Evolutionary conservation across 2,888 invertebrate species (phyloP).

Genomic region (Heteromyza rotundicornis): DNA sequence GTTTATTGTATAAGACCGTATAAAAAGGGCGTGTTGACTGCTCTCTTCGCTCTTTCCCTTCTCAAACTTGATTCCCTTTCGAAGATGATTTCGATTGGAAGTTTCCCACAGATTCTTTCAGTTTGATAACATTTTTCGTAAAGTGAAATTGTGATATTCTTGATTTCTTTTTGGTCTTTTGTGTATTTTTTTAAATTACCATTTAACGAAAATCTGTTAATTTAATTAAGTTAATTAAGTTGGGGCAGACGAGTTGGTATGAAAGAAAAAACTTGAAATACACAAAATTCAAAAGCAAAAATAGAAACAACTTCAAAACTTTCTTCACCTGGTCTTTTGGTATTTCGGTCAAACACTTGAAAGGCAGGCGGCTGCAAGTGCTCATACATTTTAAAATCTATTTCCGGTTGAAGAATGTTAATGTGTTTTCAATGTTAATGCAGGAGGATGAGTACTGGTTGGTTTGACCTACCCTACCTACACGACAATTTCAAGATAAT

Average conservation of each 20-base stretch:
- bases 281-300: neutral
- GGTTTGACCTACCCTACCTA: too few relatives aligned
- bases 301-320: constrained; percentile 37
- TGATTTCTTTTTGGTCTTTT: neutral
- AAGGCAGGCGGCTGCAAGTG: neutral
- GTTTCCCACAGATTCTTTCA: constrained; percentile 12
- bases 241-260: constrained; percentile 28
- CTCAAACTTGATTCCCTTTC: neutral
- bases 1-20: neutral
- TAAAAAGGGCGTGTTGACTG: constrained; percentile 8
- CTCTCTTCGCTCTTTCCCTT: too few relatives aligned
- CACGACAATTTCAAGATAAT: too few relatives aligned
- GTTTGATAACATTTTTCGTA: neutral
- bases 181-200: constrained; percentile 1
- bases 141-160: neutral
- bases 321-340: constrained; percentile 49
- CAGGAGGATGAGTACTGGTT: too few relatives aligned
- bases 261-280: neutral
- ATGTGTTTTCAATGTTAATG: too few relatives aligned
- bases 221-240: constrained; percentile 49
- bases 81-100: neutral
- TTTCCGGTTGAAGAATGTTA: neutral
- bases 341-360: constrained; percentile 40
- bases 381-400: neutral
- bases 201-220: constrained; percentile 41